Percentiles rank a stretch among this genome's conserved stretches.
phyloP scores from a whole-genome alignment of 1,140 invertebrate genomes.

The Ganaspis sp. region DNA sequence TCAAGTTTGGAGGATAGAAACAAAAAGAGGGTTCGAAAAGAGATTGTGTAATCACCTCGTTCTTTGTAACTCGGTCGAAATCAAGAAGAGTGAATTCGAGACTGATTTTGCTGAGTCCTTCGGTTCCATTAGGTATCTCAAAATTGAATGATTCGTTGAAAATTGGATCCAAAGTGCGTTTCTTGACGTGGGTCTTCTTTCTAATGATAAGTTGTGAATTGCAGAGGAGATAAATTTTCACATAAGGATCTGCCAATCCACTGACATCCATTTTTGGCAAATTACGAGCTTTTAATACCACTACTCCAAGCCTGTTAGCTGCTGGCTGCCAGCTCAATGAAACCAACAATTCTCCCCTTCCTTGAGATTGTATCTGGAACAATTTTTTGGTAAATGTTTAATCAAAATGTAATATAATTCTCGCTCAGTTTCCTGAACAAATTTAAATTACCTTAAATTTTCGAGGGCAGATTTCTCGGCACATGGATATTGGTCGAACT shows the following conservation, averaged over 20 bases:
- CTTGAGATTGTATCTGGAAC: constrained; percentile 88
- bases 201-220: constrained; percentile 98
- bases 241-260: constrained; percentile 94
- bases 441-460: constrained; percentile 84
- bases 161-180: constrained; percentile 96
- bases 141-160: constrained; percentile 98
- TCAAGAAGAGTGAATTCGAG: constrained; percentile 95
- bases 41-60: constrained; percentile 83
- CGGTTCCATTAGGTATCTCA: constrained; percentile 86
- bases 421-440: neutral
- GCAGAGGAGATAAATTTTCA: constrained; percentile 97
- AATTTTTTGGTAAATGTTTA: constrained; percentile 35
- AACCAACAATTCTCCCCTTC: constrained; percentile 92
- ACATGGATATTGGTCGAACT: constrained; percentile 85
- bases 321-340: constrained; percentile 96
- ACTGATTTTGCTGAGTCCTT: constrained; percentile 91
- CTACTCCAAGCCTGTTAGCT: constrained; percentile 90
- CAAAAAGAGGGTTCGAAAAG: constrained; percentile 35
- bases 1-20: too few relatives aligned
- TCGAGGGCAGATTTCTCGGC: constrained; percentile 89
- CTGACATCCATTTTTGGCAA: constrained; percentile 97
- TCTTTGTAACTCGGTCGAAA: constrained; percentile 98
- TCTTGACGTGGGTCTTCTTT: constrained; percentile 99
- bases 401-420: neutral
- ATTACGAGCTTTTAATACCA: constrained; percentile 94